Conservation (phyloP, 2,797 vertebrate species). For the Gallirallus australis region DNA sequence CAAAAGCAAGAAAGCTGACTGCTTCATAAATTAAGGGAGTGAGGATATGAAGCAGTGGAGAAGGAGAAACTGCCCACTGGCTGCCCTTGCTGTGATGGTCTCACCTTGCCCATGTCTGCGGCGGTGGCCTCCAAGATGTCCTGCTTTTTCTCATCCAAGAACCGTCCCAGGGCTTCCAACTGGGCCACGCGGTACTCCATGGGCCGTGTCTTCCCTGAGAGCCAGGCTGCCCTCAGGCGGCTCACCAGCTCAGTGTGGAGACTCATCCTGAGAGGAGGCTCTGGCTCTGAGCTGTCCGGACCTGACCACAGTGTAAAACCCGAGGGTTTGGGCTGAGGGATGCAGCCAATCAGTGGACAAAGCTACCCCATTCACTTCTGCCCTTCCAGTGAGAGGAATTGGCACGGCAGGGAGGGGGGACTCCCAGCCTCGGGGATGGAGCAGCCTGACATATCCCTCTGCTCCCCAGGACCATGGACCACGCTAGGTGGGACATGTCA, state of each 20-base stretch:
- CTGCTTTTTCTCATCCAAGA: conserved; percentile 59
- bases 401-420: not conserved
- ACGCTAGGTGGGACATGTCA: not conserved
- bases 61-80: not conserved
- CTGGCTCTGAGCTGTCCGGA: not conserved
- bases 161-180: conserved; percentile 54
- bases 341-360: not conserved
- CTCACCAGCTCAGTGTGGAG: not conserved
- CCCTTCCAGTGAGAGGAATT: accelerated
- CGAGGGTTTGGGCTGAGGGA: not conserved
- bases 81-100: not conserved
- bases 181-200: conserved; percentile 42
- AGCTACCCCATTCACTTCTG: not conserved
- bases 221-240: conserved; percentile 46
- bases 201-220: not conserved
- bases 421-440: not conserved
- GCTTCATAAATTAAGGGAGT: not conserved
- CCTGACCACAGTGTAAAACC: too few species aligned
- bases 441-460: not conserved
- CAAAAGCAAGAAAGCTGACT: not conserved
- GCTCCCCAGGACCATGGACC: too few species aligned
- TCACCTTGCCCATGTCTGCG: conserved; percentile 69
- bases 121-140: conserved; percentile 49
- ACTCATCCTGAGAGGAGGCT: not conserved
- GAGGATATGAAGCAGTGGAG: not conserved